phyloP scores from a whole-genome alignment of 1,140 invertebrate genomes.

The Aphis craccivora region DNA sequence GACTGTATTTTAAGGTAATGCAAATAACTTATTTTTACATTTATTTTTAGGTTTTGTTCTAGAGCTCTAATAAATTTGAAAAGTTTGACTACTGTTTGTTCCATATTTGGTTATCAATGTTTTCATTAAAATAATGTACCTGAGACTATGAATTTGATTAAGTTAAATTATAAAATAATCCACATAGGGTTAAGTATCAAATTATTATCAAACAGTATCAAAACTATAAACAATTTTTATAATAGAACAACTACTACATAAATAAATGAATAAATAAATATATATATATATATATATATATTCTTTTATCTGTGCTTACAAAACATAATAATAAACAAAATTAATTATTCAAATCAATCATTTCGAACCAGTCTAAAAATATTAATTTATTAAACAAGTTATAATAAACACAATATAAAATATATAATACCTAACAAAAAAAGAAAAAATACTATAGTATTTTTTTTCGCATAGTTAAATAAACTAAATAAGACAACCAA shows the following conservation, averaged over 20 bases:
- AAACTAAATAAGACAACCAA: not conserved
- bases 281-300: not conserved
- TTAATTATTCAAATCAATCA: not conserved
- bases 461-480: not conserved
- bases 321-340: not conserved
- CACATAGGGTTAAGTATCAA: not conserved
- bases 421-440: slow-evolving; percentile 7
- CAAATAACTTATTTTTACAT: too few species aligned
- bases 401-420: not conserved
- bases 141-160: not conserved
- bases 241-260: not conserved
- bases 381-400: not conserved
- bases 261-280: not conserved
- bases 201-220: not conserved
- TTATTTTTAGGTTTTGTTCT: too few species aligned
- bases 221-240: not conserved
- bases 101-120: not conserved
- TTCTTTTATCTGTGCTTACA: not conserved
- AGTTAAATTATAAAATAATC: not conserved
- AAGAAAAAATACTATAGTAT: too few species aligned
- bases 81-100: not conserved
- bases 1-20: too few species aligned
- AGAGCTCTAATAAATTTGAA: too few species aligned
- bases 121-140: not conserved
- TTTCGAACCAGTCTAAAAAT: not conserved